A percentile compares a stretch with the other conserved stretches of the same genome.
Conservation (phyloP, 2,797 vertebrate species). For the Oreochromis grahami region DNA sequence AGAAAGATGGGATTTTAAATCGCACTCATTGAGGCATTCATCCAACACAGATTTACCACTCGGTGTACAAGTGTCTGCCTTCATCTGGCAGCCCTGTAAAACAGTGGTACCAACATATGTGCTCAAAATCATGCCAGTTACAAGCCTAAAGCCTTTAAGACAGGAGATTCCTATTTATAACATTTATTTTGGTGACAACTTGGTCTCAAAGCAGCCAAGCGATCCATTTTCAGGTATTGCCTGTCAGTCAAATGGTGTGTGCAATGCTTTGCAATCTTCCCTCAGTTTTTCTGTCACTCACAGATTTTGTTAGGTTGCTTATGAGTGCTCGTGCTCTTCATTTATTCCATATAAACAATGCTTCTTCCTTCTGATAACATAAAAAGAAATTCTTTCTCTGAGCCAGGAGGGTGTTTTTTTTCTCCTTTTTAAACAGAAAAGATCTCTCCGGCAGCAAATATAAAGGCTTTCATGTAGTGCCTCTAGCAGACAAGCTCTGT, state of each 20-base stretch:
- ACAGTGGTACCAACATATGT: not conserved
- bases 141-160: not conserved
- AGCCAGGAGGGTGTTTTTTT: not conserved
- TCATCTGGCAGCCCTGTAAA: not conserved
- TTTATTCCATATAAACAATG: not conserved
- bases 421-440: not conserved
- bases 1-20: conserved; percentile 5
- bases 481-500: not conserved
- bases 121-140: not conserved
- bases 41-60: not conserved
- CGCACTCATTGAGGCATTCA: conserved; percentile 10
- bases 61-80: not conserved
- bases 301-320: not conserved
- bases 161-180: not conserved
- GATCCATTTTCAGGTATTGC: not conserved
- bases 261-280: not conserved
- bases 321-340: not conserved
- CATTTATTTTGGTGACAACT: not conserved
- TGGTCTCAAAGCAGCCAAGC: not conserved
- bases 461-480: not conserved
- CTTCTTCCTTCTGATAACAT: not conserved
- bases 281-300: not conserved
- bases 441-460: not conserved
- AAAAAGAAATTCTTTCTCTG: not conserved
- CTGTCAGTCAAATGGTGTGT: conserved; percentile 13